Evolutionary conservation across 1,140 invertebrate species (phyloP).

Genomic region (Anagrus nilaparvatae): DNA sequence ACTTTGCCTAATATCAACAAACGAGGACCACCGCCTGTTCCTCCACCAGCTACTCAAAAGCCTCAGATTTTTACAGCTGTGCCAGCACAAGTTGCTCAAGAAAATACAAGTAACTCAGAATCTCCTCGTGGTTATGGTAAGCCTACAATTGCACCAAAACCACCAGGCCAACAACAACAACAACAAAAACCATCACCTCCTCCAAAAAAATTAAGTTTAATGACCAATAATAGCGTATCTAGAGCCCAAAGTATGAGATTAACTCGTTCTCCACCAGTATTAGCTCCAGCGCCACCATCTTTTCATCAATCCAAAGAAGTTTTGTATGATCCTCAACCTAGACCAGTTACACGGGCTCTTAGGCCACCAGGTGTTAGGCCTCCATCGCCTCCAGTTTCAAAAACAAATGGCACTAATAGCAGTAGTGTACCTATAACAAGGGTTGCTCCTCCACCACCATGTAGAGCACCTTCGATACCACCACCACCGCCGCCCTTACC

Average conservation of each 20-base stretch:
- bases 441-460: constrained; percentile 31
- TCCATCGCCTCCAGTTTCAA: constrained; percentile 37
- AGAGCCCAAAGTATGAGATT: constrained; percentile 47
- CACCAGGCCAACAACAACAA: constrained; percentile 28
- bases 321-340: constrained; percentile 31
- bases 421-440: constrained; percentile 14
- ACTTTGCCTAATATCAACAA: constrained; percentile 28
- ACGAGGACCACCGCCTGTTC: constrained; percentile 45
- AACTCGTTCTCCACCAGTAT: constrained; percentile 41
- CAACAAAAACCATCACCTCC: constrained; percentile 42
- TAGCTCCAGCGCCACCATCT: constrained; percentile 32
- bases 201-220: constrained; percentile 36
- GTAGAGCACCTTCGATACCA: constrained; percentile 29
- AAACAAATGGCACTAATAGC: constrained; percentile 9
- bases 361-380: constrained; percentile 36
- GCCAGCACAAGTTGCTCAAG: constrained; percentile 17
- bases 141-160: constrained; percentile 44
- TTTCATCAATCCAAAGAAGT: constrained; percentile 46
- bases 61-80: constrained; percentile 24
- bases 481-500: constrained; percentile 37
- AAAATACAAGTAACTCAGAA: constrained; percentile 17
- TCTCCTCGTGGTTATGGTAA: constrained; percentile 40
- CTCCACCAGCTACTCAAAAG: constrained; percentile 44
- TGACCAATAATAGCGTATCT: constrained; percentile 33
- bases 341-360: constrained; percentile 28